Evolutionary conservation across 1,140 invertebrate genomes (phyloP).

Genomic region (Panagrolaimus sp.): DNA sequence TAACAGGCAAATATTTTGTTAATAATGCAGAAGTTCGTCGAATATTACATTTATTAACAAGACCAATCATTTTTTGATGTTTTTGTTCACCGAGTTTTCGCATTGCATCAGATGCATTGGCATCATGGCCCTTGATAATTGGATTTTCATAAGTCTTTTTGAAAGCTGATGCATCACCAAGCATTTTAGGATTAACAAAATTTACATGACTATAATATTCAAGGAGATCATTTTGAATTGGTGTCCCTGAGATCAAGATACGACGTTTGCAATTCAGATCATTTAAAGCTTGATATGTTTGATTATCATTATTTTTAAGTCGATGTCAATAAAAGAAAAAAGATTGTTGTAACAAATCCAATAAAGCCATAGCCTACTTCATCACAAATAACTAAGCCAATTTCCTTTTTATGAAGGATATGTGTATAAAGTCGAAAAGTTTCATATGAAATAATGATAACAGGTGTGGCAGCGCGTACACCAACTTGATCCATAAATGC

Average conservation of each 20-base stretch:
- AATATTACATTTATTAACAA: constrained; percentile 95
- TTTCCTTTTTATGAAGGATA: constrained; percentile 79
- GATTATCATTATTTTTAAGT: constrained; percentile 95
- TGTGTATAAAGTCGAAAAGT: constrained; percentile 87
- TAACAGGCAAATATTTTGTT: constrained; percentile 86
- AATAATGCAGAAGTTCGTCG: constrained; percentile 84
- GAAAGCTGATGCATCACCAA: constrained; percentile 61
- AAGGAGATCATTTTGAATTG: constrained; percentile 96
- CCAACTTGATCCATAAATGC: constrained; percentile 61
- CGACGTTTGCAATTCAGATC: constrained; percentile 70
- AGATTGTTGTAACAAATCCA: constrained; percentile 19
- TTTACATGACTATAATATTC: constrained; percentile 87
- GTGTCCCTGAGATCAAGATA: constrained; percentile 93
- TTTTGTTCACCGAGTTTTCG: constrained; percentile 77
- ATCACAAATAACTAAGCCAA: constrained; percentile 93
- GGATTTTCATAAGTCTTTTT: constrained; percentile 75
- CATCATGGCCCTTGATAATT: constrained; percentile 86
- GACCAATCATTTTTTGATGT: constrained; percentile 73
- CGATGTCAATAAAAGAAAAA: constrained; percentile 71
- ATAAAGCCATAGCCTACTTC: constrained; percentile 66
- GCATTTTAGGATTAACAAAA: constrained; percentile 93
- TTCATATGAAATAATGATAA: constrained; percentile 97
- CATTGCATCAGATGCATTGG: constrained; percentile 74
- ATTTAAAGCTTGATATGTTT: constrained; percentile 90
- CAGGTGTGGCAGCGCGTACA: constrained; percentile 71